Base-by-base conservation (phyloP, 2,888 invertebrate genomes). In the Lasioglossum villosulum region DNA sequence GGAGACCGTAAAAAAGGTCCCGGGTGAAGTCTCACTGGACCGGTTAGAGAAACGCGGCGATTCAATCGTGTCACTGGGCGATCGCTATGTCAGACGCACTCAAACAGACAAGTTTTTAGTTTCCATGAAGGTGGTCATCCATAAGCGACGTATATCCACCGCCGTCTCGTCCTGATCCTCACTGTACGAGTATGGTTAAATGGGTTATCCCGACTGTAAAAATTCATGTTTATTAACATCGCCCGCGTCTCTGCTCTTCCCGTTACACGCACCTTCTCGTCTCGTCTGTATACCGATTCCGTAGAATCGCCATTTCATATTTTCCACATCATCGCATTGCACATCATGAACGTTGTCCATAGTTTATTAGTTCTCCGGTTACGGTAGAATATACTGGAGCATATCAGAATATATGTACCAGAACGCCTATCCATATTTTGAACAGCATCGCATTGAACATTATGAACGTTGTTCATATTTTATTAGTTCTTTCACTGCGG, bases 161-260 rank as follows among this genome's bases (percentile, higher is more conserved):
- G 71, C n/a, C 45, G 78, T 75, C 72, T 75, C 66, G 66, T 76
- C 75, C 59, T 73, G 42, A 45, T 45, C 45, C 45, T 16, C 78
- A 34, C 68, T 34, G 63, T 71, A 63, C 80, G 39, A 30, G 72
- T 86, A 86, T 87, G 86, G 86, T 75, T 72, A 89, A 89, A 89
- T 89, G 86, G 89, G 89, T 89, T 89, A 89, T 78, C 16, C 16
- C 14, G 75, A 48, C 75, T 77, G 76, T 84, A 88, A 88, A 84
- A 89, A 86, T 87, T 80, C 86, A 82, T 84, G 86, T 89, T 89
- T 89, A 89, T 86, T 71, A 87, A 63, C 72, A 72, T 78, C 48
- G 77, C 14, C 71, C 56, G 59, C 68, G 78, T 84, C 81, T 84
- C 81, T 48, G 79, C 37, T 71, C 71, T n/a, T 74, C 27, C 77